Percentiles rank a stretch among this genome's conserved stretches.
These are phyloP conservation scores for Meteorus sp. DNA, from an alignment of 1,140 invertebrate genomes.

Conservation along the genomic window DNA sequence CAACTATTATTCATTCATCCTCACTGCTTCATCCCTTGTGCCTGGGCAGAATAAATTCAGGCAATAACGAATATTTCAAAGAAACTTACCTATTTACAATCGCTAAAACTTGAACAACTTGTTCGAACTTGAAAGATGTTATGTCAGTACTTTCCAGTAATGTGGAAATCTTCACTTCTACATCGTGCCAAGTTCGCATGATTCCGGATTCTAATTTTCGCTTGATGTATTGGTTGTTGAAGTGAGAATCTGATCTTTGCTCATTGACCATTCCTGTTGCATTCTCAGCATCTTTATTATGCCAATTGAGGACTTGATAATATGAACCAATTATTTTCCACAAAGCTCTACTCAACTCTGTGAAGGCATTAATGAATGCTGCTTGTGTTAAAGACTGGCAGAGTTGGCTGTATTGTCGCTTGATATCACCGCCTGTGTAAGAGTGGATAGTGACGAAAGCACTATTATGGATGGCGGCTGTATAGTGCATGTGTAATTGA, in stretches of 20 bases:
- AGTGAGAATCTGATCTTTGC: constrained; percentile 37
- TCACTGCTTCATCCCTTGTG: no score
- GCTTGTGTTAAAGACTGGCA: constrained; percentile 76
- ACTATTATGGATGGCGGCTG: constrained; percentile 88
- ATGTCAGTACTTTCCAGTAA: constrained; percentile 77
- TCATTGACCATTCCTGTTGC: constrained; percentile 44
- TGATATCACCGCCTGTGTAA: constrained; percentile 70
- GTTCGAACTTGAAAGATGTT: constrained; percentile 88
- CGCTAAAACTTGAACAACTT: constrained; percentile 89
- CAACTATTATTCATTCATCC: no score
- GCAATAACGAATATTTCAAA: no score
- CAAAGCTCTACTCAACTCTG: constrained; percentile 79
- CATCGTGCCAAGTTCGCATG: constrained; percentile 88
- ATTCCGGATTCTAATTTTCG: constrained; percentile 89
- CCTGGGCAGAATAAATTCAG: no score
- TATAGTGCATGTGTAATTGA: constrained; percentile 93
- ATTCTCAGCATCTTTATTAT: constrained; percentile 60
- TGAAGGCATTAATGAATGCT: constrained; percentile 78
- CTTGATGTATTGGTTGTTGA: constrained; percentile 77
- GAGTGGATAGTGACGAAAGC: constrained; percentile 77
- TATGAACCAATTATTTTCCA: constrained; percentile 84
- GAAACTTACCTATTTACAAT: constrained; percentile 76
- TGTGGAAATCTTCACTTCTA: constrained; percentile 86
- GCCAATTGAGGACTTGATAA: constrained; percentile 79
- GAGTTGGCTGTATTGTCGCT: constrained; percentile 77